phyloP scores from a whole-genome alignment of 2,113 vertebrate genomes.

The Saccopteryx leptura region DNA sequence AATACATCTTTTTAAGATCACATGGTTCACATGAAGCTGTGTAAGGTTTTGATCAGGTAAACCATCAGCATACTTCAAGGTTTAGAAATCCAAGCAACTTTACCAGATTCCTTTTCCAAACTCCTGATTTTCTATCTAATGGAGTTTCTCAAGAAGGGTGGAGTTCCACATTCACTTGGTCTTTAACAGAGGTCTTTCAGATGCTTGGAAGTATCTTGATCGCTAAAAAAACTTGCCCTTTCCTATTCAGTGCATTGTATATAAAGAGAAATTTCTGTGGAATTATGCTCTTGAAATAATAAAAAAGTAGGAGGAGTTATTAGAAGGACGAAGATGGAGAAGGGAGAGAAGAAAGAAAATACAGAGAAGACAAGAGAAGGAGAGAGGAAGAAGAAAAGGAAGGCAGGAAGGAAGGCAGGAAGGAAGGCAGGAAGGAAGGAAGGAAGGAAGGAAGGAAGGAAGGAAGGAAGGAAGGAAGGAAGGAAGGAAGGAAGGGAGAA shows the following conservation, averaged over 20 bases:
- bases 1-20: background rate
- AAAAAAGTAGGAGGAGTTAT: background rate
- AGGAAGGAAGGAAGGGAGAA: background rate
- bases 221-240: background rate
- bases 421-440: background rate
- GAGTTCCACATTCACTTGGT: background rate
- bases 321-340: background rate
- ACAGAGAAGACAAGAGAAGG: background rate
- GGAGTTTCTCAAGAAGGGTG: background rate
- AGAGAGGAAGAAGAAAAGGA: background rate
- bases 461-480: background rate
- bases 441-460: accelerated
- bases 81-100: background rate
- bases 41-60: background rate
- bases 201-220: background rate
- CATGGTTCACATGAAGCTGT: background rate
- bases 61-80: background rate
- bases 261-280: background rate
- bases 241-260: background rate
- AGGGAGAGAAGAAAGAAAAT: background rate
- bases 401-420: accelerated
- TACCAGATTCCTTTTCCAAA: background rate
- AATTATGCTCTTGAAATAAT: background rate
- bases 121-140: background rate
- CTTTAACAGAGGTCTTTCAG: background rate